Conservation (phyloP, 2,113 vertebrate species). For the Anarrhichthys ocellatus region DNA sequence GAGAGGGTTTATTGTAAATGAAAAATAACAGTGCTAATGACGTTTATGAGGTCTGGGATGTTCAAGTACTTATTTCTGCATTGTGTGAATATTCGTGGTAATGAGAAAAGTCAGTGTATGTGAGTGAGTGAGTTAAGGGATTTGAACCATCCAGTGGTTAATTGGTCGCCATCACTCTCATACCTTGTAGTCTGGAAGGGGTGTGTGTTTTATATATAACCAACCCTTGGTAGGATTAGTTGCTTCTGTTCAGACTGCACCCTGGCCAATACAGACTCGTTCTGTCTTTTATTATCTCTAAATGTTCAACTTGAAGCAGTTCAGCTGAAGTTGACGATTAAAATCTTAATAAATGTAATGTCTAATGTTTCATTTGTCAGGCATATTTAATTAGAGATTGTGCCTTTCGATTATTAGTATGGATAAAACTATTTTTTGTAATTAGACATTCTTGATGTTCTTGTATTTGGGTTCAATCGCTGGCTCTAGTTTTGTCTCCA, state of each 20-base stretch:
- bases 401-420: background rate
- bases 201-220: no score
- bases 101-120: background rate
- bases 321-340: background rate
- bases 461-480: background rate
- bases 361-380: background rate
- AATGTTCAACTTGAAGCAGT: background rate
- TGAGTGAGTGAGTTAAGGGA: background rate
- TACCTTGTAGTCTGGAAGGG: no score
- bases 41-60: background rate
- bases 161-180: no score
- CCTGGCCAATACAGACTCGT: background rate
- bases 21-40: background rate
- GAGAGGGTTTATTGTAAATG: background rate
- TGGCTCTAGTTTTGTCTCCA: background rate
- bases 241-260: background rate
- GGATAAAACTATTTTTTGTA: background rate
- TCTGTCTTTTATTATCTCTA: background rate
- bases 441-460: background rate
- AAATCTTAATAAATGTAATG: background rate
- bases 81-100: background rate
- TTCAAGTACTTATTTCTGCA: background rate
- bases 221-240: no score
- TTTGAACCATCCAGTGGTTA: no score
- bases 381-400: background rate